Conservation (phyloP, 2,888 invertebrate genomes). For the Galeruca laticollis region DNA sequence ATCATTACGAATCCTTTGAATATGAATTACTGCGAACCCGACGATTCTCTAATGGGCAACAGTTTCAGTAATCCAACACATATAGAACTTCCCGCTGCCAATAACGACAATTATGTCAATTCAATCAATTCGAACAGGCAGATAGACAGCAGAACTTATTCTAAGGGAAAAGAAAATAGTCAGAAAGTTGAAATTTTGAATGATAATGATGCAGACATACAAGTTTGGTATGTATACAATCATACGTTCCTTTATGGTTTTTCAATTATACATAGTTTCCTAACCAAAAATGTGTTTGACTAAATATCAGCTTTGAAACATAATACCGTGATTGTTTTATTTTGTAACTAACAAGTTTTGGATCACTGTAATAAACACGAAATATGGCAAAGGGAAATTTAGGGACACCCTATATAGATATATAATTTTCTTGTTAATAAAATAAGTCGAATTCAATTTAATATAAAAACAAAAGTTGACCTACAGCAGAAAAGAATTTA, state of each 20-base stretch:
- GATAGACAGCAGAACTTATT: slow-evolving; percentile 79
- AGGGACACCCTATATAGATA: no score
- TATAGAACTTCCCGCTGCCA: slow-evolving; percentile 72
- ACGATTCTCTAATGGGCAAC: slow-evolving; percentile 73
- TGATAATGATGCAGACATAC: slow-evolving; percentile 57
- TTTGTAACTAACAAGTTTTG: no score
- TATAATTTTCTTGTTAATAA: no score
- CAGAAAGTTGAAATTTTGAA: slow-evolving; percentile 50
- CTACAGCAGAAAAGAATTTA: no score
- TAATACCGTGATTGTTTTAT: no score
- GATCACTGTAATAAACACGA: no score
- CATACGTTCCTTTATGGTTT: not conserved
- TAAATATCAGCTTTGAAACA: no score
- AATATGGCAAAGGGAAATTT: no score
- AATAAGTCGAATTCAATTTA: no score
- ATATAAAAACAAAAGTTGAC: no score
- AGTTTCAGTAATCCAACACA: slow-evolving; percentile 83
- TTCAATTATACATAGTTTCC: no score
- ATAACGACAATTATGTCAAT: slow-evolving; percentile 56
- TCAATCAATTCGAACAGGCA: slow-evolving; percentile 50
- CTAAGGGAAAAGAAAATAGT: slow-evolving; percentile 69
- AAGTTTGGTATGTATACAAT: slow-evolving; percentile 60
- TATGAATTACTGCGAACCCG: slow-evolving; percentile 77
- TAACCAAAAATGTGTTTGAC: no score
- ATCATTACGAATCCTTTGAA: slow-evolving; percentile 85